Conservation (phyloP, 2,797 vertebrate genomes). For the Cuculus canorus region DNA sequence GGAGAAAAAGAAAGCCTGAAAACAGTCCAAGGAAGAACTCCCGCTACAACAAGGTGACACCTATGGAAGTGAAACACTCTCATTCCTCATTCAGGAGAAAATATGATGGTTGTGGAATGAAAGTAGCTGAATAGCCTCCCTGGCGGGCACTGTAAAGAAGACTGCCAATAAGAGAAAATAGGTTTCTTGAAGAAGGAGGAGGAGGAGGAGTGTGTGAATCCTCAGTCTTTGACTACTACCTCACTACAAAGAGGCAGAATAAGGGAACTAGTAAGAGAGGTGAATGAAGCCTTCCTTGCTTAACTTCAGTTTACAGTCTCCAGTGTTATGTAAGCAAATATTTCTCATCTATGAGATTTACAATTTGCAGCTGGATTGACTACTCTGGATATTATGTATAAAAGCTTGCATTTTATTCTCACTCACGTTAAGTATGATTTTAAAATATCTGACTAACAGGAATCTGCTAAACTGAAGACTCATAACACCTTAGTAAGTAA, state of each 20-base stretch:
- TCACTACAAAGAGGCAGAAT: neutral
- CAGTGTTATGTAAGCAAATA: neutral
- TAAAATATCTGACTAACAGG: neutral
- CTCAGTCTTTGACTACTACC: neutral
- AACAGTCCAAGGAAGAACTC: neutral
- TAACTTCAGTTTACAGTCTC: neutral
- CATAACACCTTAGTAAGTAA: neutral
- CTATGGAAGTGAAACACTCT: neutral
- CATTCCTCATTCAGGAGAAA: neutral
- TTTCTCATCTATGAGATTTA: neutral
- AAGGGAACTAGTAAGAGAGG: neutral
- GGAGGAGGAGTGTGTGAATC: neutral
- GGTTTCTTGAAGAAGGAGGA: neutral
- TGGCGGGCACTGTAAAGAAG: neutral
- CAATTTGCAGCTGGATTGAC: neutral
- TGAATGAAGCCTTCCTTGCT: neutral
- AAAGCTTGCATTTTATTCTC: neutral
- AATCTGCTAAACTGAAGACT: neutral
- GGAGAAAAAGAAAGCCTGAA: neutral
- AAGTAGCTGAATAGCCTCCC: fast-evolving
- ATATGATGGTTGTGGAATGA: neutral
- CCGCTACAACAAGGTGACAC: neutral
- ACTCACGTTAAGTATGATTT: neutral
- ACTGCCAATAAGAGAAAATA: neutral
- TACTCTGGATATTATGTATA: neutral